Conservation (phyloP, 2,113 vertebrate species). For the Mastomys natalensis region DNA sequence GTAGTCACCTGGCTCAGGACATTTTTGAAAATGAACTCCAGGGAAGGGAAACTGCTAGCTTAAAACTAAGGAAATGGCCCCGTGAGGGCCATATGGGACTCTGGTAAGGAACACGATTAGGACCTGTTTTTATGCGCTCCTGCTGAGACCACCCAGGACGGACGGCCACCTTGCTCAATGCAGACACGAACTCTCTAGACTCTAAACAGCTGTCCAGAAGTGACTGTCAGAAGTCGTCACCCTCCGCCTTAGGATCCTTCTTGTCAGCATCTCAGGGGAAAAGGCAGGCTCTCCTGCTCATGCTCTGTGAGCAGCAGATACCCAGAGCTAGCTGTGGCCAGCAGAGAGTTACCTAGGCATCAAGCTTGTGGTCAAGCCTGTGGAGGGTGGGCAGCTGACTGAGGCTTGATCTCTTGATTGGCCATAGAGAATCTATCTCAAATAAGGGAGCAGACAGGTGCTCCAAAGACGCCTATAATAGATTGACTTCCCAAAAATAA, state of each 20-base stretch:
- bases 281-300: accelerated
- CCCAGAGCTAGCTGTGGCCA: not conserved
- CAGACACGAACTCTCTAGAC: not conserved
- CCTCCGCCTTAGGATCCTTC: not conserved
- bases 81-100: accelerated
- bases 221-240: too few species aligned
- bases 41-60: not conserved
- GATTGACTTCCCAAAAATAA: not conserved
- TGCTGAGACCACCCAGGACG: not conserved
- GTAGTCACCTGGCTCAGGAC: not conserved
- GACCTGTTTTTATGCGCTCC: accelerated
- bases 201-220: not conserved
- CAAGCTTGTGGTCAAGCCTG: accelerated
- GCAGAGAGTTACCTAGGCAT: accelerated
- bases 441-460: not conserved
- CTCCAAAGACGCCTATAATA: accelerated
- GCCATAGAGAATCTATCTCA: not conserved
- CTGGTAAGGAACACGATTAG: not conserved
- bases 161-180: accelerated
- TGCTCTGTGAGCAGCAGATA: accelerated
- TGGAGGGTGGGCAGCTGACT: accelerated
- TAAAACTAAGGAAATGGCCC: not conserved
- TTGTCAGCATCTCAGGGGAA: accelerated
- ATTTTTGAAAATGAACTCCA: accelerated
- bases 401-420: not conserved